These are phyloP conservation scores for Hiodon tergisus DNA, from an alignment of 2,113 vertebrate species.

Conservation along the genomic window DNA sequence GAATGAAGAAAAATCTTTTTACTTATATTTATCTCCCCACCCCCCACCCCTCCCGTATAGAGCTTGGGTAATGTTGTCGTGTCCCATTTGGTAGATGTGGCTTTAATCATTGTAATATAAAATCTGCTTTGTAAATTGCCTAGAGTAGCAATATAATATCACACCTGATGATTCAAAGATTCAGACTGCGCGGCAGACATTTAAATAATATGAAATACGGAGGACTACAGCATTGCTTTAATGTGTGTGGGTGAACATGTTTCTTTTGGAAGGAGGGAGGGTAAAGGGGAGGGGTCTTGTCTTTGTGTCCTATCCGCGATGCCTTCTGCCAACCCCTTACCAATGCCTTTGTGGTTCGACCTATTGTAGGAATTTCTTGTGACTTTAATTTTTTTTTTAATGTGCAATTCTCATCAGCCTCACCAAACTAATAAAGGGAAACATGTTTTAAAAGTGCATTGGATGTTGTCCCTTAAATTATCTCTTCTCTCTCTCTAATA, in stretches of 20 bases:
- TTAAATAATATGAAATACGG: conserved; percentile 81
- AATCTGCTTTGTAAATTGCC: conserved; percentile 90
- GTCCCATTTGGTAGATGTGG: conserved; percentile 89
- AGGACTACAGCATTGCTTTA: conserved; percentile 80
- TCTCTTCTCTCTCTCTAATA: conserved; percentile 9
- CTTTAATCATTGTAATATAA: conserved; percentile 87
- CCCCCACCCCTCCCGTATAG: conserved; percentile 56
- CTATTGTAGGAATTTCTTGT: conserved; percentile 94
- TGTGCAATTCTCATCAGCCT: conserved; percentile 97
- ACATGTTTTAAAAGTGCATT: conserved; percentile 76
- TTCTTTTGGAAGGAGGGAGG: conserved; percentile 76
- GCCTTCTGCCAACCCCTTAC: conserved; percentile 86
- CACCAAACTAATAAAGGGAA: conserved; percentile 99
- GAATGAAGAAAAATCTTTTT: conserved; percentile 39
- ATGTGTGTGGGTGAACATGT: conserved; percentile 76
- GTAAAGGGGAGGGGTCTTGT: conserved; percentile 55
- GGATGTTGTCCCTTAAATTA: conserved; percentile 6
- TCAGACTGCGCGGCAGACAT: conserved; percentile 82
- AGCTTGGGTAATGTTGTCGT: conserved; percentile 89
- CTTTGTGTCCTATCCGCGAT: conserved; percentile 76
- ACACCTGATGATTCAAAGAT: conserved; percentile 84
- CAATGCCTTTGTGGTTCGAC: conserved; percentile 94
- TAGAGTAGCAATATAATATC: conserved; percentile 95
- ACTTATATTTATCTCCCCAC: conserved; percentile 45
- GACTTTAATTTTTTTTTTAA: conserved; percentile 77